phyloP scores from a whole-genome alignment of 2,888 invertebrate genomes.

The Oscheius sp. region DNA sequence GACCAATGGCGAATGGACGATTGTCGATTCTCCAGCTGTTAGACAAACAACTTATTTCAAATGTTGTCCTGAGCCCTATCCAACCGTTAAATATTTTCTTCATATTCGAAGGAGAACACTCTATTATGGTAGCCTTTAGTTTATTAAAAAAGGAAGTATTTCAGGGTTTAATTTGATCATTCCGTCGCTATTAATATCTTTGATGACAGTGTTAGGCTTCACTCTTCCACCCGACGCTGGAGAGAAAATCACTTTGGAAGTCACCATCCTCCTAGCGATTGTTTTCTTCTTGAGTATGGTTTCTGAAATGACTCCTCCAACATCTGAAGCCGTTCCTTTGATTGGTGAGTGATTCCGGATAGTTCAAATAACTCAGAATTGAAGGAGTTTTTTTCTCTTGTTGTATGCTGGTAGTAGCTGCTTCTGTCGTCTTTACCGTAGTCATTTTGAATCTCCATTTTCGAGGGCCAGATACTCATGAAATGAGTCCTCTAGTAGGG shows the following conservation, averaged over 20 bases:
- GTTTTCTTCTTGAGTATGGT: conserved; percentile 97
- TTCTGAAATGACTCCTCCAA: conserved; percentile 95
- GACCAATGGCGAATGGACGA: conserved; percentile 62
- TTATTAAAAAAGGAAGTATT: background rate
- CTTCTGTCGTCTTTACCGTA: conserved; percentile 67
- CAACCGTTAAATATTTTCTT: conserved; percentile 81
- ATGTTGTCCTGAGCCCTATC: conserved; percentile 81
- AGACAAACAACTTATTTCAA: conserved; percentile 74
- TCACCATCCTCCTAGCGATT: conserved; percentile 80
- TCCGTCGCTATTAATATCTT: conserved; percentile 96
- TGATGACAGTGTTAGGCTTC: conserved; percentile 97
- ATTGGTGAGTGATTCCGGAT: conserved; percentile 40
- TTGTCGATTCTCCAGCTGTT: conserved; percentile 69
- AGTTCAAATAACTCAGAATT: background rate
- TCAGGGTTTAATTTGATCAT: conserved; percentile 97
- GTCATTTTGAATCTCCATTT: conserved; percentile 66
- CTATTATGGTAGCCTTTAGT: conserved; percentile 80
- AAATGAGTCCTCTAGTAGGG: conserved; percentile 58
- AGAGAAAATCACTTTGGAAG: conserved; percentile 88
- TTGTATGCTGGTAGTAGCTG: conserved; percentile 65
- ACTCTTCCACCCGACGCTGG: conserved; percentile 98
- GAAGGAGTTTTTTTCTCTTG: conserved; percentile 66
- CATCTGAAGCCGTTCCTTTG: conserved; percentile 72
- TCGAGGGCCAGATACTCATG: conserved; percentile 61
- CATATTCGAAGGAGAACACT: conserved; percentile 93